phyloP scores from a whole-genome alignment of 2,888 invertebrate species.

The Deilephila porcellus region DNA sequence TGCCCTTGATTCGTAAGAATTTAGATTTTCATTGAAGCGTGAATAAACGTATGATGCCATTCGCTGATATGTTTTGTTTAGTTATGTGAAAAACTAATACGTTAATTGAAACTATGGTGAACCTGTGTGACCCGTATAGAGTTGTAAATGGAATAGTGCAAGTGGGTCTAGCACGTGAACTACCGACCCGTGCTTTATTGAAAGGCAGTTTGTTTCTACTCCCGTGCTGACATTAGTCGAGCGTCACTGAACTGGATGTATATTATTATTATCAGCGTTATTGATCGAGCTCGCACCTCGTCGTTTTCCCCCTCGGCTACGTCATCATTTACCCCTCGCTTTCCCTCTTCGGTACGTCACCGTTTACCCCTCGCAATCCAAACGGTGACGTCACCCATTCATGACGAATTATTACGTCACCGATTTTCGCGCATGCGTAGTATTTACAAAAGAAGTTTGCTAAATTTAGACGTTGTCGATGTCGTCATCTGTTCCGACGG shows the following conservation, averaged over 20 bases:
- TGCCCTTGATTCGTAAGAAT: slow-evolving; percentile 7
- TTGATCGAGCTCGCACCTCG: slow-evolving; percentile 58
- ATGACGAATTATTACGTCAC: slow-evolving; percentile 67
- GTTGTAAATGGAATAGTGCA: slow-evolving; percentile 52
- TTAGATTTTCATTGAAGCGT: slow-evolving; percentile 6
- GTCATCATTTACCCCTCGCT: slow-evolving; percentile 66
- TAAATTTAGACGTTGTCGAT: slow-evolving; percentile 54
- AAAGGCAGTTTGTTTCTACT: slow-evolving; percentile 62
- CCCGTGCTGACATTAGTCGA: slow-evolving; percentile 59
- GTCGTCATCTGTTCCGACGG: slow-evolving; percentile 41
- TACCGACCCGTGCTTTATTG: slow-evolving; percentile 70
- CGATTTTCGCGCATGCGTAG: slow-evolving; percentile 43
- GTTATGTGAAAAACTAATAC: slow-evolving; percentile 3
- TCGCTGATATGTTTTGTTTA: not conserved
- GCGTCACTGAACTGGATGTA: slow-evolving; percentile 69
- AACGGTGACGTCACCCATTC: slow-evolving; percentile 63
- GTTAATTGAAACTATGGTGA: slow-evolving; percentile 50
- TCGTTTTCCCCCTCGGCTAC: slow-evolving; percentile 55
- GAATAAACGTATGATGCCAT: not conserved
- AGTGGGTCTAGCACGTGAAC: slow-evolving; percentile 64
- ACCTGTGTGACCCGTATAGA: slow-evolving; percentile 61
- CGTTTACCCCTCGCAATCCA: slow-evolving; percentile 54
- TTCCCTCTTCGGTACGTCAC: slow-evolving; percentile 65
- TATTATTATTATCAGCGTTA: slow-evolving; percentile 62
- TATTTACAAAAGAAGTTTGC: slow-evolving; percentile 35